A percentile compares a stretch with the other conserved stretches of the same genome.
These are phyloP conservation scores for Pseudochirops cupreus DNA, from an alignment of 2,797 vertebrate genomes.

Conservation along the genomic window DNA sequence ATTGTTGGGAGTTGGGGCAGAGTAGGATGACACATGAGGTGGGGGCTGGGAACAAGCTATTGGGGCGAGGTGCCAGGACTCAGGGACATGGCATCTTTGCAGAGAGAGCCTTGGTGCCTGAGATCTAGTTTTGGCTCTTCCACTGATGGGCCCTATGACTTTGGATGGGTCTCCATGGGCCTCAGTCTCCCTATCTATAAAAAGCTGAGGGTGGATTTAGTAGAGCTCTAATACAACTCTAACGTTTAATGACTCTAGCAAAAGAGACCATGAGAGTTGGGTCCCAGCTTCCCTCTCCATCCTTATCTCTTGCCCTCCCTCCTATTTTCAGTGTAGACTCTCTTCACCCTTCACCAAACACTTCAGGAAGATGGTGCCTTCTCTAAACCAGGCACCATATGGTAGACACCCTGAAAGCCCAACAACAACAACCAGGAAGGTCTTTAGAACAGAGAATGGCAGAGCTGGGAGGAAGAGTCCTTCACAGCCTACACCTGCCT, in stretches of 20 bases:
- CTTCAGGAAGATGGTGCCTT: neutral
- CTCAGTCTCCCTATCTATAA: neutral
- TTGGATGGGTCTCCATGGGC: neutral
- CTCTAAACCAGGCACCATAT: no score
- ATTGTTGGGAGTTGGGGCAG: no score
- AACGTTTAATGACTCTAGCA: neutral
- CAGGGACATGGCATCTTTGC: no score
- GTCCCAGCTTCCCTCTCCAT: neutral
- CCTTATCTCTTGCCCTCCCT: no score
- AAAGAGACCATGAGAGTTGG: neutral
- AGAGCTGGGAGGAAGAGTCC: neutral
- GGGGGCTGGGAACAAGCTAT: neutral
- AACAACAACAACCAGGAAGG: neutral
- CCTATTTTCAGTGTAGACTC: neutral
- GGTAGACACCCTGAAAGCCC: neutral
- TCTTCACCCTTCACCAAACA: neutral
- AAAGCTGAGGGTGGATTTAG: no score
- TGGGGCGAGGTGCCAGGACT: no score
- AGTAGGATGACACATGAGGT: no score
- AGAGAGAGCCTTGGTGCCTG: no score
- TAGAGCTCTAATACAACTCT: neutral
- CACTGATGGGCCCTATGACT: neutral
- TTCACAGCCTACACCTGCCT: neutral
- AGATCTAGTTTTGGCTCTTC: neutral
- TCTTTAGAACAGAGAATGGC: neutral